Evolutionary conservation across 1,140 invertebrate genomes (phyloP).

Genomic region (Psilanteris sp.): DNA sequence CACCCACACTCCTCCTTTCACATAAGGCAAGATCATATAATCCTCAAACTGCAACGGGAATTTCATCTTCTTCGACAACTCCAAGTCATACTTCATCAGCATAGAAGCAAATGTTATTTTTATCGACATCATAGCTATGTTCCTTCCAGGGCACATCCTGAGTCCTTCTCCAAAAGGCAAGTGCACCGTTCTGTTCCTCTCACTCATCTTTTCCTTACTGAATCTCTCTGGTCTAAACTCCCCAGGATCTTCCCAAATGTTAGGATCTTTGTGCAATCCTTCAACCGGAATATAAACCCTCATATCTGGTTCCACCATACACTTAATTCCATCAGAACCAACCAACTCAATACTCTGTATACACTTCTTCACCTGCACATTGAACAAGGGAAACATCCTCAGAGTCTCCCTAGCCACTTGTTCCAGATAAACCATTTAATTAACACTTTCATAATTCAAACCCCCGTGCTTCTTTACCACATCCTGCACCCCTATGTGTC

Average conservation of each 20-base stretch:
- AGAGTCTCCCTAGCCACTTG: constrained; percentile 61
- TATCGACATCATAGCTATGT: constrained; percentile 49
- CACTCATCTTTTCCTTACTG: constrained; percentile 61
- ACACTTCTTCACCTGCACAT: constrained; percentile 41
- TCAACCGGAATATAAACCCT: constrained; percentile 72
- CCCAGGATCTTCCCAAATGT: constrained; percentile 79
- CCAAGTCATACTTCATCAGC: constrained; percentile 52
- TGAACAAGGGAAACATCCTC: constrained; percentile 30
- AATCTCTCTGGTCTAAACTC: constrained; percentile 81
- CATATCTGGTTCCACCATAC: constrained; percentile 37
- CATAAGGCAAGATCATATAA: constrained; percentile 2
- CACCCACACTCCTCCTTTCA: constrained; percentile 51
- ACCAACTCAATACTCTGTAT: constrained; percentile 36
- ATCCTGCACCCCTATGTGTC: constrained; percentile 9
- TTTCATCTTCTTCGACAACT: constrained; percentile 47
- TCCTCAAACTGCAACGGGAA: constrained; percentile 37
- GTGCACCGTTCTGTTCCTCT: constrained; percentile 68
- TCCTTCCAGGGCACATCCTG: constrained; percentile 80
- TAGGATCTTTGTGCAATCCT: constrained; percentile 78
- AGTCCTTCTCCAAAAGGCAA: constrained; percentile 81
- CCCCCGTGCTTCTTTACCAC: constrained; percentile 38
- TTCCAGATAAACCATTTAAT: constrained; percentile 65
- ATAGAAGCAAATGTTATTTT: constrained; percentile 51
- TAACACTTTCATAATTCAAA: constrained; percentile 48
- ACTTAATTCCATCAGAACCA: constrained; percentile 62